These are phyloP conservation scores for Mohoua ochrocephala DNA, from an alignment of 2,113 vertebrate genomes.

Conservation along the genomic window DNA sequence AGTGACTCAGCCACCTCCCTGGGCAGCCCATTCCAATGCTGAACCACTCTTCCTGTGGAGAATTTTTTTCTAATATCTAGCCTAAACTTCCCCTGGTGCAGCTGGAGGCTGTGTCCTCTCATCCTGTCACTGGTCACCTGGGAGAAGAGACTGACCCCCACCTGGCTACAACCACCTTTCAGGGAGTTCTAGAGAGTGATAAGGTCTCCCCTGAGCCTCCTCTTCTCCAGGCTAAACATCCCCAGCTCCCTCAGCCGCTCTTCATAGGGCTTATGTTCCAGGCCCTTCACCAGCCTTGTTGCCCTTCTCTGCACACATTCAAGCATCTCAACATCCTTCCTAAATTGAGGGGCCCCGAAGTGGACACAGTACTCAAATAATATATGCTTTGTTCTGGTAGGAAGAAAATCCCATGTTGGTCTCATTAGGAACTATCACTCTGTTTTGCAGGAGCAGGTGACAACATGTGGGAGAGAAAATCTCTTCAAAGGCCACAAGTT, in stretches of 20 bases:
- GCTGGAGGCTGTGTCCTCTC: not conserved
- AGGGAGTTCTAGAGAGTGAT: not conserved
- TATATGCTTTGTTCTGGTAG: not conserved
- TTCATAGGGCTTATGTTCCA: not conserved
- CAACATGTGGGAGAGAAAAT: not conserved
- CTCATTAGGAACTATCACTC: not conserved
- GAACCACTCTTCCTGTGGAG: not conserved
- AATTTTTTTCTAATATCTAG: not conserved
- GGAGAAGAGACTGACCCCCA: not conserved
- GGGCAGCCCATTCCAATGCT: not conserved
- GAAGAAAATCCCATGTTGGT: not conserved
- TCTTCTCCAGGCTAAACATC: not conserved
- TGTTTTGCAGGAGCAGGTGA: not conserved
- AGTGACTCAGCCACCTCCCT: not conserved
- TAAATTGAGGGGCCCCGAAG: not conserved
- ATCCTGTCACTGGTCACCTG: not conserved
- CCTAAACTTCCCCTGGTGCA: not conserved
- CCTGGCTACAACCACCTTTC: not conserved
- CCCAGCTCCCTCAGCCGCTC: not conserved
- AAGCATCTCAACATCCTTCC: not conserved
- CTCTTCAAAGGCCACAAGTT: not conserved
- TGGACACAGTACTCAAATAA: not conserved
- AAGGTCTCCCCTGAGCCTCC: not conserved
- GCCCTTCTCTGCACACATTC: not conserved
- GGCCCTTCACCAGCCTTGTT: not conserved